Percentiles rank a stretch among this genome's conserved stretches.
These are phyloP conservation scores for Furnarius figulus DNA, from an alignment of 2,113 vertebrate genomes.

Conservation along the genomic window DNA sequence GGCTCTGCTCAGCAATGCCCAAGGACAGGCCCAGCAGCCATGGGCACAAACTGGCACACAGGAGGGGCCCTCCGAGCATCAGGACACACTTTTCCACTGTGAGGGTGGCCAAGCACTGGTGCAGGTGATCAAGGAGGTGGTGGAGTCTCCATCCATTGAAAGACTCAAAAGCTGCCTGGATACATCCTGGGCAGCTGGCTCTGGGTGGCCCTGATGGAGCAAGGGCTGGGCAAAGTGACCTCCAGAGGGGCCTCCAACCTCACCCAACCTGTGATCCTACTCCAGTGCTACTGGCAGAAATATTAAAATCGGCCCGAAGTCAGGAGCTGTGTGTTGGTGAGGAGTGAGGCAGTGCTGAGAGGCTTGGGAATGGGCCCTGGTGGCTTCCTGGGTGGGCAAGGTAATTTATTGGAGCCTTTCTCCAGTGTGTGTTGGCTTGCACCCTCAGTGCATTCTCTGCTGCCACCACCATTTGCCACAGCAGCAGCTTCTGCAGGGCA, in stretches of 20 bases:
- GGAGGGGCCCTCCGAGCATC: background rate
- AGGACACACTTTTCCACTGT: background rate
- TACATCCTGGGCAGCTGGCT: background rate
- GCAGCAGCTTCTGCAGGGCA: background rate
- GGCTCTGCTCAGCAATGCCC: background rate
- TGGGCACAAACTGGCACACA: background rate
- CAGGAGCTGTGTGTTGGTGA: rapidly evolving
- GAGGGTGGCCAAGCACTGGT: background rate
- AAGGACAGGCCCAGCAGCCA: background rate
- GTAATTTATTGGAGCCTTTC: background rate
- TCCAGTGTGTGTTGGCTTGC: background rate
- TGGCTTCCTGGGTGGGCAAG: background rate
- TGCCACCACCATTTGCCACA: background rate
- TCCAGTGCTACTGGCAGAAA: background rate
- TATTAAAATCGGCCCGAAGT: background rate
- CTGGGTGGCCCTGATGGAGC: background rate
- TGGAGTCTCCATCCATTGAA: background rate
- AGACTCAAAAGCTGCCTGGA: background rate
- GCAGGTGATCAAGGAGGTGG: background rate
- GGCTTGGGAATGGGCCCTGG: background rate
- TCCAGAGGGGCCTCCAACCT: background rate
- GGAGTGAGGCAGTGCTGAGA: background rate
- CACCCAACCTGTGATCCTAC: background rate
- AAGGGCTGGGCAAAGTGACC: background rate
- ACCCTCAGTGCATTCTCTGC: background rate